Conservation (phyloP, 53 echinoderm and acorn worm genomes). For the Crossaster papposus region DNA sequence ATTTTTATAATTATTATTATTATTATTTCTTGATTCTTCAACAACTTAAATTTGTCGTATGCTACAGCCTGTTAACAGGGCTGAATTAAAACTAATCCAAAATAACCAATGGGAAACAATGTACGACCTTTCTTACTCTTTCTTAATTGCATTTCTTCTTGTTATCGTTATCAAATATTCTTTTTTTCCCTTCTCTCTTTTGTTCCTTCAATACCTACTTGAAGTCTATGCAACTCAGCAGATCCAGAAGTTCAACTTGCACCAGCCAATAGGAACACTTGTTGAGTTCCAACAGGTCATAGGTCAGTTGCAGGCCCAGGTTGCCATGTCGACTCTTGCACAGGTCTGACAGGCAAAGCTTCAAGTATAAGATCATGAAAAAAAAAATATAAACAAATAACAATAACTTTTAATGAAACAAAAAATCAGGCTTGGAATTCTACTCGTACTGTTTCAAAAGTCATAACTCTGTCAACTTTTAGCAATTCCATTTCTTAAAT, state of each 20-base stretch:
- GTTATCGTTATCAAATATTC: not conserved
- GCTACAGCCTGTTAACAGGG: too few relatives aligned
- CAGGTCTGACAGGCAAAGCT: constrained; percentile 86
- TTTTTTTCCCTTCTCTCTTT: constrained; percentile 1
- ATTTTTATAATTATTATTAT: too few relatives aligned
- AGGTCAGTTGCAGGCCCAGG: constrained; percentile 84
- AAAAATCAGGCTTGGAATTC: not conserved
- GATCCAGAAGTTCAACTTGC: constrained; percentile 88
- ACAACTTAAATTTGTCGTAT: too few relatives aligned
- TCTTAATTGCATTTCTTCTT: not conserved
- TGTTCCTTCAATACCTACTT: constrained; percentile 62
- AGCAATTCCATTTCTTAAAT: not conserved
- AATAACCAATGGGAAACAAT: not conserved
- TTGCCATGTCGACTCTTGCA: constrained; percentile 88
- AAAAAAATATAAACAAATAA: too few relatives aligned
- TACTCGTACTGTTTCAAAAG: not conserved
- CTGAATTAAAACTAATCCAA: too few relatives aligned
- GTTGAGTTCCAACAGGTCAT: constrained; percentile 82
- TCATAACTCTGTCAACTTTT: not conserved
- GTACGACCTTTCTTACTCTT: not conserved
- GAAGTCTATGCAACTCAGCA: constrained; percentile 82
- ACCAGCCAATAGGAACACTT: constrained; percentile 96
- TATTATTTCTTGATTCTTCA: too few relatives aligned
- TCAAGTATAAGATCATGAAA: constrained; percentile 21
- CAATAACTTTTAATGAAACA: not conserved